Evolutionary conservation across 2,113 vertebrate genomes (phyloP).

Genomic region (Benitochromis conjunctus): DNA sequence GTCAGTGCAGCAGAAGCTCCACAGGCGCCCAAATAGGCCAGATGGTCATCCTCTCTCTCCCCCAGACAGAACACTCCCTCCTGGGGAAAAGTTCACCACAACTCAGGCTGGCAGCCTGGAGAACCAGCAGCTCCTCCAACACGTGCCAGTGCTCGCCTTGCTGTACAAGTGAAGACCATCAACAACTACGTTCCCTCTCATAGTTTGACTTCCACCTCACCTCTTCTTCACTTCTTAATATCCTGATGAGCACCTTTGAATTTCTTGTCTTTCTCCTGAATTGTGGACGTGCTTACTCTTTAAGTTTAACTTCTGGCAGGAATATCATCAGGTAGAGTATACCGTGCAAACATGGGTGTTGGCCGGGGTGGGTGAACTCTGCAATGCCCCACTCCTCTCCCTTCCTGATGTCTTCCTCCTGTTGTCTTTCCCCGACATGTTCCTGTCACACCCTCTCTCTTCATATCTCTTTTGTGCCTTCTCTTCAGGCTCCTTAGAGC

Average conservation of each 20-base stretch:
- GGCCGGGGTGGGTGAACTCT: conserved; percentile 31
- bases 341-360: neutral
- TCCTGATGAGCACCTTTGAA: neutral
- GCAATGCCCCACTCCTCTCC: conserved; percentile 58
- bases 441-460: neutral
- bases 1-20: conserved; percentile 21
- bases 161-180: neutral
- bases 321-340: neutral
- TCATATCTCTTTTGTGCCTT: neutral
- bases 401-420: neutral
- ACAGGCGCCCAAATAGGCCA: conserved; percentile 3
- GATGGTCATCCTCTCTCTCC: conserved; percentile 30
- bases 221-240: neutral
- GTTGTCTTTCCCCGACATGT: neutral
- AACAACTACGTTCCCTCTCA: neutral
- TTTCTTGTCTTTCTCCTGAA: neutral
- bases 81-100: conserved; percentile 7
- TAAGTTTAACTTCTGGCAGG: neutral
- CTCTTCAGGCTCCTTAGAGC: neutral
- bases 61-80: conserved; percentile 34
- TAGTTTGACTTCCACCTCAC: neutral
- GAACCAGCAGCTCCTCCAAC: neutral
- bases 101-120: conserved; percentile 24
- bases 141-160: neutral
- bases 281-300: neutral